These are phyloP conservation scores for Caenorhabditis brenneri DNA, from an alignment of 1,140 invertebrate genomes.

Conservation along the genomic window DNA sequence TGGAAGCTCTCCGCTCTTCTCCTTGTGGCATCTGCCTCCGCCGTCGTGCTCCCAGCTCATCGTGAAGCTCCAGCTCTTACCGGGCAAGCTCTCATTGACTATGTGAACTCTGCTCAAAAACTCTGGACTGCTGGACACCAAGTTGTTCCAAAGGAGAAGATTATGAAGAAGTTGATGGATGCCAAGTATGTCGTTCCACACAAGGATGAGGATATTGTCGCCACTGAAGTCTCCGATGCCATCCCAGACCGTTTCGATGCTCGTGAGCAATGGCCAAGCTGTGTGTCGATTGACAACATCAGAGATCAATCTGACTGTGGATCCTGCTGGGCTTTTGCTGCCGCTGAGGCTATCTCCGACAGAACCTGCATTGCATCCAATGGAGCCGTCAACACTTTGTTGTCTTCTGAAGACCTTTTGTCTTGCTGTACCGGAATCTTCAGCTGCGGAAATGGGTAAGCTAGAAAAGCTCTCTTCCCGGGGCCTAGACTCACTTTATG, in stretches of 20 bases:
- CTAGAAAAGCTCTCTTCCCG: no score
- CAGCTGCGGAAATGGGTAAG: constrained; percentile 28
- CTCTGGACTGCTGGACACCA: constrained; percentile 63
- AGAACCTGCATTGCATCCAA: constrained; percentile 84
- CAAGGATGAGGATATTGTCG: constrained; percentile 27
- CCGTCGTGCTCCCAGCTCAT: constrained; percentile 14
- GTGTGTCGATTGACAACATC: constrained; percentile 36
- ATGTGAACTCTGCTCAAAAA: constrained; percentile 64
- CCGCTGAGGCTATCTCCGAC: constrained; percentile 92
- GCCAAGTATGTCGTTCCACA: constrained; percentile 6
- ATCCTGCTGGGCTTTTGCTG: constrained; percentile 80
- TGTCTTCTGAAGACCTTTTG: constrained; percentile 86
- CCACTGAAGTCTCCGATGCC: constrained; percentile 12
- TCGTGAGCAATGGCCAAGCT: constrained; percentile 41
- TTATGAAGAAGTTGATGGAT: constrained; percentile 29
- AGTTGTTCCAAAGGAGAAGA: constrained; percentile 34
- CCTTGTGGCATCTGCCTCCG: neutral
- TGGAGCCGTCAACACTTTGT: constrained; percentile 77
- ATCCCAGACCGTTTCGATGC: constrained; percentile 43
- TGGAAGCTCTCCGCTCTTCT: neutral
- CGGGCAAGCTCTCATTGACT: constrained; percentile 66
- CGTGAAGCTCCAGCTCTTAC: constrained; percentile 56
- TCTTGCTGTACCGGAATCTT: constrained; percentile 77
- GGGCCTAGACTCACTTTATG: no score
- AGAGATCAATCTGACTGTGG: constrained; percentile 52